Evolutionary conservation across 2,113 vertebrate genomes (phyloP).

Genomic region (Tachuris rubrigastra): DNA sequence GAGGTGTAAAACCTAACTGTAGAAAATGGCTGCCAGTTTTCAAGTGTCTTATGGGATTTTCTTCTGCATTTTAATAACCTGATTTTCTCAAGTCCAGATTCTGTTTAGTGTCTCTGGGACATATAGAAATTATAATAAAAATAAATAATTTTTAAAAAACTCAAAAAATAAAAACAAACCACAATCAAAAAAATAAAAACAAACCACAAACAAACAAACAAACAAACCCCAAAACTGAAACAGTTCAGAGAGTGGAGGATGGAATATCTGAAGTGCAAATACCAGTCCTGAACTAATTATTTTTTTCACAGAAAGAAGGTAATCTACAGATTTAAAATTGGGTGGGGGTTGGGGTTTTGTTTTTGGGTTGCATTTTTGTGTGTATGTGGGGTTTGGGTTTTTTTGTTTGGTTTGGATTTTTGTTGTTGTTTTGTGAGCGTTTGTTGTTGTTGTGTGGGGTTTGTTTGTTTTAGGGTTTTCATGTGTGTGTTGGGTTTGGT

Average conservation of each 20-base stretch:
- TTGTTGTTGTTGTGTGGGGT: not conserved
- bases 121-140: not conserved
- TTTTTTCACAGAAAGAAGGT: not conserved
- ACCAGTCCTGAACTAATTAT: not conserved
- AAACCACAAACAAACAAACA: not conserved
- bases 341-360: rapidly evolving
- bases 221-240: not conserved
- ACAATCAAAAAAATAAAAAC: no score
- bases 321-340: not conserved
- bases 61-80: not conserved
- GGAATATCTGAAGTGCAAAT: not conserved
- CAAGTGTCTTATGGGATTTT: not conserved
- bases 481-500: not conserved
- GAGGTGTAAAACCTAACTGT: not conserved
- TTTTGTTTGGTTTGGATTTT: not conserved
- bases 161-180: not conserved
- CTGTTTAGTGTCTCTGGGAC: not conserved
- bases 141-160: not conserved
- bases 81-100: not conserved
- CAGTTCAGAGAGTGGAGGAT: not conserved
- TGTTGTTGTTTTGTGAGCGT: not conserved
- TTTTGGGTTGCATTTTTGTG: not conserved
- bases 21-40: not conserved
- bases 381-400: not conserved
- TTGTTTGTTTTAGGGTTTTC: not conserved